These are phyloP conservation scores for Melanotaenia pygmaea DNA, from an alignment of 2,797 vertebrate genomes.

Conservation along the genomic window DNA sequence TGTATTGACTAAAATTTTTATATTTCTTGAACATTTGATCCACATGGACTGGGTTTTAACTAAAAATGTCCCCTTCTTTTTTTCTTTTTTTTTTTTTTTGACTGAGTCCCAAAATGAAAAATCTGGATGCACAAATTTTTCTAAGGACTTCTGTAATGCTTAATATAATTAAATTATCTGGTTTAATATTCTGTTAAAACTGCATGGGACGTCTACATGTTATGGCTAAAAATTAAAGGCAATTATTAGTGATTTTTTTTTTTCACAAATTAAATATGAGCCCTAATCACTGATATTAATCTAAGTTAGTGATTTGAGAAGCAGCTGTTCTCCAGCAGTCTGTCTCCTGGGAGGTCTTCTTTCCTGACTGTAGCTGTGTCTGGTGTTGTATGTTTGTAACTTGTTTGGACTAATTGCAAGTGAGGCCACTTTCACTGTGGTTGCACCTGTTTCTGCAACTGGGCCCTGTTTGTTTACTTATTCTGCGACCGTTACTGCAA, in stretches of 20 bases:
- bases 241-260: background rate
- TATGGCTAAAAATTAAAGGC: background rate
- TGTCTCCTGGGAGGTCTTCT: conserved; percentile 54
- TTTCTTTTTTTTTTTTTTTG: no score
- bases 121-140: no score
- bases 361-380: conserved; percentile 63
- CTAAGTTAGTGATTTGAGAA: conserved; percentile 32
- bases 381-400: conserved; percentile 36
- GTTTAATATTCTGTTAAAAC: background rate
- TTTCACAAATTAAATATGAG: conserved; percentile 3
- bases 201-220: background rate
- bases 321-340: conserved; percentile 46
- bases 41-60: background rate
- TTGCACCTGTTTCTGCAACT: conserved; percentile 74
- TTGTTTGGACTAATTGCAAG: conserved; percentile 41
- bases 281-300: conserved; percentile 19
- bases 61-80: background rate
- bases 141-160: background rate
- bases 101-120: no score
- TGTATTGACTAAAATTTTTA: background rate
- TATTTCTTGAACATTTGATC: background rate
- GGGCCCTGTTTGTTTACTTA: conserved; percentile 78
- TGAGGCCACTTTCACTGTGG: conserved; percentile 69
- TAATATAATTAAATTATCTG: background rate
- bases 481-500: conserved; percentile 74